Evolutionary conservation across 2,797 vertebrate genomes (phyloP), one percentile per base, ranked within the genome.

Genomic region (Allobates femoralis): DNA sequence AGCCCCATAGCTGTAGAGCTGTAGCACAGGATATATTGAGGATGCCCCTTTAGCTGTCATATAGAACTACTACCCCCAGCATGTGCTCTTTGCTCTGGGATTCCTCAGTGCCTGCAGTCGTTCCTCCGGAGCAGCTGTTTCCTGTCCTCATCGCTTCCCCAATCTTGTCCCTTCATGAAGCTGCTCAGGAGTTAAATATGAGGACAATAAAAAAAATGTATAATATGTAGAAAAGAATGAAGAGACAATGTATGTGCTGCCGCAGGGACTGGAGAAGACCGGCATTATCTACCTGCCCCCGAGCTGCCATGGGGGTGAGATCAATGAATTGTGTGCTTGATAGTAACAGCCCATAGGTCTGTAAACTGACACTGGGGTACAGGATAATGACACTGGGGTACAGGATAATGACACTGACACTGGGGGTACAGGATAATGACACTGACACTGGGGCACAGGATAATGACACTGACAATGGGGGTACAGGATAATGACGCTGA

Each of bases 121-220:
- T 32, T 56, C 30, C 46, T 53, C 28, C 60, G 23, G 2, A 58
- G 85, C 85, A 81, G 85, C 67, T 74, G 85, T 30, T 75, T 86
- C 85, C 85, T 76, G 85, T 75, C 67, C 77, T 69, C 84, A n/a
- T 37, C 66, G 55, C 64, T 76, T 37, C 28, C 58, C 26, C 41
- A 10, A 18, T 19, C 60, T 4, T 30, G 37, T 30, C 15, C 10
- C 12, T 28, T 81, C 23, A 74, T 74, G 19, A 79, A n/a, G n/a
- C 55, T 46, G 26, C 51, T 62, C 37, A 74, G 53, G n/a, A 74
- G 55, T 74, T 73, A 75, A 62, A 86, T 60, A 55, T 12, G 56
- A 81, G 85, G 78, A 86, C 89, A 91, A 78, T 79, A 12, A 79
- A 86, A 50, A 60, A 37, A 51, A 16, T 0, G 30, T 30, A 50